Conservation (phyloP, 2,797 vertebrate species). For the Notamacropus eugenii region DNA sequence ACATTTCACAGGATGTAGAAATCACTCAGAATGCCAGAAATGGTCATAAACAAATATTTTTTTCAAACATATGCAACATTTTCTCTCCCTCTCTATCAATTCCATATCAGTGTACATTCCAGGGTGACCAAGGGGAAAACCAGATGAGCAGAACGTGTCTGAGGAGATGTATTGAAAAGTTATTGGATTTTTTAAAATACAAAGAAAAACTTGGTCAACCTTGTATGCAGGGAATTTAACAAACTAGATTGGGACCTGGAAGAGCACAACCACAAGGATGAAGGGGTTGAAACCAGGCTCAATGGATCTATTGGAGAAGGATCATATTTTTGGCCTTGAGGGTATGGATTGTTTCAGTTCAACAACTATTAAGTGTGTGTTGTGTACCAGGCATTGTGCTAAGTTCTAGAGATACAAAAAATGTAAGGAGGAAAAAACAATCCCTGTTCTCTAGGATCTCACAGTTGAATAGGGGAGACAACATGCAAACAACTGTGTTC, state of each 20-base stretch:
- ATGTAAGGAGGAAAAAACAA: background rate
- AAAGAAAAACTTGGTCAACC: background rate
- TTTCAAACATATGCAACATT: slow-evolving; percentile 62
- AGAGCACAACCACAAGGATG: background rate
- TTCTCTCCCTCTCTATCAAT: slow-evolving; percentile 32
- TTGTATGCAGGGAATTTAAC: background rate
- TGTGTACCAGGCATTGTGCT: background rate
- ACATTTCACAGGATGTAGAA: slow-evolving; percentile 77
- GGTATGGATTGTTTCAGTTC: background rate
- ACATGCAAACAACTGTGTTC: background rate
- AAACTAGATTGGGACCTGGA: background rate
- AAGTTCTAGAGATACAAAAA: background rate
- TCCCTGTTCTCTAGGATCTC: background rate
- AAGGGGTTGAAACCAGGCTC: background rate
- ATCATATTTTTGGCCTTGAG: background rate
- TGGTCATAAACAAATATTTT: slow-evolving; percentile 74
- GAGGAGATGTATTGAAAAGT: background rate
- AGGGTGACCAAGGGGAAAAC: slow-evolving; percentile 64
- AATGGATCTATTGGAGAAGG: background rate
- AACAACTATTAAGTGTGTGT: background rate
- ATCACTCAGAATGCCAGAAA: slow-evolving; percentile 75
- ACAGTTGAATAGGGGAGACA: background rate
- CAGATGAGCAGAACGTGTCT: slow-evolving; percentile 35
- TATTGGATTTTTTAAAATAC: background rate
- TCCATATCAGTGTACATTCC: slow-evolving; percentile 16